These are phyloP conservation scores for Shinisaurus crocodilurus DNA, from an alignment of 2,113 vertebrate genomes.

Conservation along the genomic window DNA sequence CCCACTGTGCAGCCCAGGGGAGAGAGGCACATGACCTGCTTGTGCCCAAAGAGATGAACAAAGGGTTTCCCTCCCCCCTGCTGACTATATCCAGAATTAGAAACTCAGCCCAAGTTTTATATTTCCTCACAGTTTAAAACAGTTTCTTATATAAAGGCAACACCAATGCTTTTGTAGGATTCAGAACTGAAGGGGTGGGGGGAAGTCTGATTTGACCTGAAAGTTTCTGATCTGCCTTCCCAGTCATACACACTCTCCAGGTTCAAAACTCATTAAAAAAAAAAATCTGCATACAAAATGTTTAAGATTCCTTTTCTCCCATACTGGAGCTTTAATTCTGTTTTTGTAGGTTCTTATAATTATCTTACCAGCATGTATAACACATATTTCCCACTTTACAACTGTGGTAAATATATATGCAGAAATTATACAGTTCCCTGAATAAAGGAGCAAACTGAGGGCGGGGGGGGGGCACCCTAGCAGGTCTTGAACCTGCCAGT, in stretches of 20 bases:
- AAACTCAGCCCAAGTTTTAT: background rate
- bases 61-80: background rate
- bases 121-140: background rate
- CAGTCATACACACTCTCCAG: slow-evolving; percentile 21
- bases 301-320: slow-evolving; percentile 46
- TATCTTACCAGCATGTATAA: slow-evolving; percentile 55
- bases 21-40: background rate
- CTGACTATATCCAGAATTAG: background rate
- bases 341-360: slow-evolving; percentile 45
- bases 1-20: background rate
- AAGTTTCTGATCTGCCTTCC: slow-evolving; percentile 29
- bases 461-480: slow-evolving; percentile 37
- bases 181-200: background rate
- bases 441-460: slow-evolving; percentile 51
- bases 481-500: slow-evolving; percentile 58
- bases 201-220: slow-evolving; percentile 21
- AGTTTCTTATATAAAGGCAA: background rate
- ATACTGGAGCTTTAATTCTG: slow-evolving; percentile 37
- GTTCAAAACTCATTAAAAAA: slow-evolving; percentile 23
- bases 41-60: background rate
- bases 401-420: slow-evolving; percentile 62
- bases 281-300: rapidly evolving
- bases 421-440: slow-evolving; percentile 57
- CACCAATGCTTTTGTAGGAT: background rate
- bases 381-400: slow-evolving; percentile 50